phyloP scores from a whole-genome alignment of 2,797 vertebrate species.

The Pogoniulus pusillus region DNA sequence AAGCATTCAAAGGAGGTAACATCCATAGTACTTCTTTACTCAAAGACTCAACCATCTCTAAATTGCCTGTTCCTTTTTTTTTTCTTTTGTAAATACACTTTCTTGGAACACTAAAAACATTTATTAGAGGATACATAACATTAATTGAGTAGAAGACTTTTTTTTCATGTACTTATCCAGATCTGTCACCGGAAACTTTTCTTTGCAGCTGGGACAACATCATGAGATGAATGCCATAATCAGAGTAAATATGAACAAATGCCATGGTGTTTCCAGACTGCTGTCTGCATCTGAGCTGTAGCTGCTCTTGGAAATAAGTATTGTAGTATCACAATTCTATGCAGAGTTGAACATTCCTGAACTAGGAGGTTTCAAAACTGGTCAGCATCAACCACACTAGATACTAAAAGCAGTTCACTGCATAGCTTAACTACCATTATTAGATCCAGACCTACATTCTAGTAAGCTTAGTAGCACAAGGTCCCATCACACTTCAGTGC shows the following conservation, averaged over 20 bases:
- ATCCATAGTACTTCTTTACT: background rate
- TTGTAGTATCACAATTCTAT: background rate
- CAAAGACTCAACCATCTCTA: background rate
- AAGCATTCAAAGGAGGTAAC: background rate
- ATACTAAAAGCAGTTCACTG: background rate
- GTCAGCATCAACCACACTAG: background rate
- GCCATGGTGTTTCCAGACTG: background rate
- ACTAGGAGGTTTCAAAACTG: background rate
- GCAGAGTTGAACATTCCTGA: background rate
- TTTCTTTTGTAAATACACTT: background rate
- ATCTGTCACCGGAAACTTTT: background rate
- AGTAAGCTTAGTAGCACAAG: background rate
- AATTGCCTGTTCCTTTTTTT: background rate
- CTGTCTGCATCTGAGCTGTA: background rate
- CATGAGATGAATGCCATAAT: background rate
- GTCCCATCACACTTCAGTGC: background rate
- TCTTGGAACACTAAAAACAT: background rate
- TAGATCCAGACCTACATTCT: background rate
- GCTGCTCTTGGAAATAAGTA: slow-evolving; percentile 1
- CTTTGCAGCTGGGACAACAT: background rate
- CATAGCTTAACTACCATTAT: background rate
- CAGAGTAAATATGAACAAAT: slow-evolving; percentile 6
- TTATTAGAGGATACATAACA: background rate
- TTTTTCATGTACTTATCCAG: background rate
- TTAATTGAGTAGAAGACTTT: background rate